These are phyloP conservation scores for Buathra laborator DNA, from an alignment of 2,888 invertebrate species.

Conservation along the genomic window DNA sequence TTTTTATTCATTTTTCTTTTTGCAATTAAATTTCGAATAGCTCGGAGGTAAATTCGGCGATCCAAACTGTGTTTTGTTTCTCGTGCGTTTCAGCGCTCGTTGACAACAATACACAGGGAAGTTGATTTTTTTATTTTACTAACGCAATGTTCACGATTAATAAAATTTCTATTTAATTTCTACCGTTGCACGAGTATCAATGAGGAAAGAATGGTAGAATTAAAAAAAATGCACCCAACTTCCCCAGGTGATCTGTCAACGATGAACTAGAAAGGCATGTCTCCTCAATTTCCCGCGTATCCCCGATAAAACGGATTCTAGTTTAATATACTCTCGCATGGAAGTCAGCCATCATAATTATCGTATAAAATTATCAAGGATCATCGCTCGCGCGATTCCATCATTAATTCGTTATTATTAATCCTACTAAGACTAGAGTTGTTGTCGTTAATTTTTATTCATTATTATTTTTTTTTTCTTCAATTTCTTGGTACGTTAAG, in stretches of 20 bases:
- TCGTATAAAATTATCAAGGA: slow-evolving; percentile 64
- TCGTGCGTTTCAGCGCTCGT: slow-evolving; percentile 18
- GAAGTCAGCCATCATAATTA: slow-evolving; percentile 55
- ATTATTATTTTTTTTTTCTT: slow-evolving; percentile 34
- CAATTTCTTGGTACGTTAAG: slow-evolving; percentile 73
- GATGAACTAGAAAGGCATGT: slow-evolving; percentile 2
- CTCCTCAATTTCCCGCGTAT: slow-evolving; percentile 8
- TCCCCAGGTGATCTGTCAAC: background rate
- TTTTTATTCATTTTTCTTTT: slow-evolving; percentile 36
- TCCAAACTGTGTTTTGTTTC: slow-evolving; percentile 40
- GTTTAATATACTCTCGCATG: slow-evolving; percentile 25
- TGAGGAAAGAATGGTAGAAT: slow-evolving; percentile 23
- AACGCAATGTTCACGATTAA: background rate
- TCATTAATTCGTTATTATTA: slow-evolving; percentile 13
- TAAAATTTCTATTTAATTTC: background rate
- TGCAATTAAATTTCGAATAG: slow-evolving; percentile 50
- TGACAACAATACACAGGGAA: background rate
- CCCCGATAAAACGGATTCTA: slow-evolving; percentile 29
- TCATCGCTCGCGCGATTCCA: slow-evolving; percentile 26
- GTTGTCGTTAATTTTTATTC: slow-evolving; percentile 44
- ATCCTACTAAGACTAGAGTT: slow-evolving; percentile 13
- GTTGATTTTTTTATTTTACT: slow-evolving; percentile 22
- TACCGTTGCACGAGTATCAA: background rate
- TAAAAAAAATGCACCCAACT: slow-evolving; percentile 19
- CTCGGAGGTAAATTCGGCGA: slow-evolving; percentile 65